Conservation (phyloP, 2,888 invertebrate species). For the Muschampia plurimacula region DNA sequence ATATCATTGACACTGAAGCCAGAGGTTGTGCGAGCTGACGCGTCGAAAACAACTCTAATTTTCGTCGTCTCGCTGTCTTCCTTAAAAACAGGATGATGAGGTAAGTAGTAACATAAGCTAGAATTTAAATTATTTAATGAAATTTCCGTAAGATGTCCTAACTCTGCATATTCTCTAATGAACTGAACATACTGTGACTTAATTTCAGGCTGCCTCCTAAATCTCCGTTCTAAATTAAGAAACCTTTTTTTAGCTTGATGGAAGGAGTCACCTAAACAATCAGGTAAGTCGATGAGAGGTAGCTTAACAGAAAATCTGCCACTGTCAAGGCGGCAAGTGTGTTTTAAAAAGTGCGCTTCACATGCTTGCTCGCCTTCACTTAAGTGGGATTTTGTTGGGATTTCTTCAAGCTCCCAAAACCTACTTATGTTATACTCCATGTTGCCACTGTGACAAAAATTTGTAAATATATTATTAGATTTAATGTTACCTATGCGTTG, state of each 20-base stretch:
- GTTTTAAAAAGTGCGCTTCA: slow-evolving; percentile 35
- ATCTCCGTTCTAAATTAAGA: neutral
- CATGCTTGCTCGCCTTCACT: slow-evolving; percentile 30
- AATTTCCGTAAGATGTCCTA: neutral
- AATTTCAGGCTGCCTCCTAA: slow-evolving; percentile 31
- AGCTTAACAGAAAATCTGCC: neutral
- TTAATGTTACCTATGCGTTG: neutral
- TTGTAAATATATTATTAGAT: neutral
- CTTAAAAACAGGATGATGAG: neutral
- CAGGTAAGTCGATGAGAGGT: neutral
- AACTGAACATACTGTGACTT: slow-evolving; percentile 41
- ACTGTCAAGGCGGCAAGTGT: slow-evolving; percentile 28
- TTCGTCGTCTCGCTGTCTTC: neutral
- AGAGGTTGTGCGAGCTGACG: neutral
- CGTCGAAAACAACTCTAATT: slow-evolving; percentile 8
- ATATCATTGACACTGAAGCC: slow-evolving; percentile 4
- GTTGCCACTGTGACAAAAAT: neutral
- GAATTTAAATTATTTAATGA: neutral
- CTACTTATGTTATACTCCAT: neutral
- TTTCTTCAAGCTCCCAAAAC: neutral
- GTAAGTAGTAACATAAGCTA: neutral
- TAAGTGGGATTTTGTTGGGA: slow-evolving; percentile 8
- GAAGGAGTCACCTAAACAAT: neutral
- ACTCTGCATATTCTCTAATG: slow-evolving; percentile 39
- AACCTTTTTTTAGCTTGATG: slow-evolving; percentile 2